Conservation (phyloP, 2,797 vertebrate species). For the Numenius phaeopus region DNA sequence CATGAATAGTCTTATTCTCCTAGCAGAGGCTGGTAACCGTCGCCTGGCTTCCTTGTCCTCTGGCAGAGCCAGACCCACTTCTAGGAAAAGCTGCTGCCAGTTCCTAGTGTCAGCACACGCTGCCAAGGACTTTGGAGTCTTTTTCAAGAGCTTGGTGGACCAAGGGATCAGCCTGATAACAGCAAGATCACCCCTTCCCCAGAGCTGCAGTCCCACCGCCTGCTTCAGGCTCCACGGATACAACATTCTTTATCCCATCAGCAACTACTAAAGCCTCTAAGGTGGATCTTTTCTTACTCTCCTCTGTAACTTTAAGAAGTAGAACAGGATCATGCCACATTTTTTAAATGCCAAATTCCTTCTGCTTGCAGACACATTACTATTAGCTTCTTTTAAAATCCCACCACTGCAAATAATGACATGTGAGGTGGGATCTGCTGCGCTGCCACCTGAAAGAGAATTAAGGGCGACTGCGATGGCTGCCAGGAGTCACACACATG, state of each 20-base stretch:
- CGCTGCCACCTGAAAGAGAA: background rate
- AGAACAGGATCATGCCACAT: background rate
- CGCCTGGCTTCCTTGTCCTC: background rate
- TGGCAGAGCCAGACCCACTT: background rate
- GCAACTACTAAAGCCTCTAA: background rate
- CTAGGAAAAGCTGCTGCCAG: background rate
- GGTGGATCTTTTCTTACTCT: background rate
- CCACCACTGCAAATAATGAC: background rate
- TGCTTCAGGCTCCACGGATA: background rate
- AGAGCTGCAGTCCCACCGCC: background rate
- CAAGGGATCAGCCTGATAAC: background rate
- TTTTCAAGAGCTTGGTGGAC: background rate
- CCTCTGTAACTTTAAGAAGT: background rate
- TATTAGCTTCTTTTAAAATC: background rate
- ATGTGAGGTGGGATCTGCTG: background rate
- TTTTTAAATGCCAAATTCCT: background rate
- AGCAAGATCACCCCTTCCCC: background rate
- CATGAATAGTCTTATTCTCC: background rate
- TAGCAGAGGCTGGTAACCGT: background rate
- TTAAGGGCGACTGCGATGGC: too few species aligned
- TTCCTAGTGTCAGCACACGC: accelerated
- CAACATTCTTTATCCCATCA: background rate
- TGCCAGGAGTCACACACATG: background rate
- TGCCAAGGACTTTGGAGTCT: background rate
- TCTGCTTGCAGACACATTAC: background rate